Percentiles rank a stretch among this genome's conserved stretches.
These are phyloP conservation scores for Tryphoninae sp. DNA, from an alignment of 2,888 invertebrate species.

Conservation along the genomic window DNA sequence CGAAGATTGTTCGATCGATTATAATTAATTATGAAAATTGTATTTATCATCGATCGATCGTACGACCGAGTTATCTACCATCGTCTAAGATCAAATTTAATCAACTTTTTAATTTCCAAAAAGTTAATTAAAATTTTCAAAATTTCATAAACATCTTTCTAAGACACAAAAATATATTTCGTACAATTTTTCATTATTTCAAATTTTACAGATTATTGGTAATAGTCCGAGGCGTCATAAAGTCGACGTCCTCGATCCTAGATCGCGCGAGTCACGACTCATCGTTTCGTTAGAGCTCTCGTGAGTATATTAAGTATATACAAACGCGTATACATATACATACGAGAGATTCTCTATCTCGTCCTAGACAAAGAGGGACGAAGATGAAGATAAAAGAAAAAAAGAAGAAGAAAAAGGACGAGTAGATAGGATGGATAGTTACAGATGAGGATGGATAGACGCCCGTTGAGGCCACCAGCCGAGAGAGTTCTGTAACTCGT, in stretches of 20 bases:
- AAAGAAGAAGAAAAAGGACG: background rate
- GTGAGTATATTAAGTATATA: constrained; percentile 42
- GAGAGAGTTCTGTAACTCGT: constrained; percentile 24
- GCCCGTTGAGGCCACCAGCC: constrained; percentile 39
- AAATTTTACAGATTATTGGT: no score
- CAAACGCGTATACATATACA: constrained; percentile 10
- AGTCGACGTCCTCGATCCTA: constrained; percentile 30
- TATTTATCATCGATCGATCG: no score
- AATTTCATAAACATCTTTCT: no score
- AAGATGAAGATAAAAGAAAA: constrained; percentile 32
- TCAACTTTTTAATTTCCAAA: background rate
- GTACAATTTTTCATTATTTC: no score
- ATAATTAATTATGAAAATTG: no score
- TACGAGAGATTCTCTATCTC: background rate
- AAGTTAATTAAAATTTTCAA: background rate
- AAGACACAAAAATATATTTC: no score
- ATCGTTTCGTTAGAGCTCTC: constrained; percentile 48
- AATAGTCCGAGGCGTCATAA: constrained; percentile 23
- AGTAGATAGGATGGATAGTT: constrained; percentile 43
- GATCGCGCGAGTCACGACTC: constrained; percentile 55
- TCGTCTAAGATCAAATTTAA: background rate
- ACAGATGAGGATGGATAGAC: constrained; percentile 32
- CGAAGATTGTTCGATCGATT: no score
- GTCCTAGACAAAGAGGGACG: background rate
- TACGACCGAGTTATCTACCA: no score